phyloP scores from a whole-genome alignment of 1,140 invertebrate species.

The Drosophila nasuta region DNA sequence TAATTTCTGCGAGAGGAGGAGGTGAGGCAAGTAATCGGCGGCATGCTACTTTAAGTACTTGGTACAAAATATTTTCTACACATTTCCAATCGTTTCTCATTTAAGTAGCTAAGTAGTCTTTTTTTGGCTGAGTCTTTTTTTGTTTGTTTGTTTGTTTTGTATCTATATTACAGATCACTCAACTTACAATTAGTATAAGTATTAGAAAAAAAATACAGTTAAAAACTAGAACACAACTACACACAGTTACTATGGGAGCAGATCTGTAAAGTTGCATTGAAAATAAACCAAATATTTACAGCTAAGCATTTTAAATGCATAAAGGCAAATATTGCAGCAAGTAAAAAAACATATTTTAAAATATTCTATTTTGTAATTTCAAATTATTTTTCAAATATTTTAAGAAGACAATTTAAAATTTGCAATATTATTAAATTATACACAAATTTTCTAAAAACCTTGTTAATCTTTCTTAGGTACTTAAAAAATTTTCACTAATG shows the following conservation, averaged over 20 bases:
- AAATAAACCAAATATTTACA: background rate
- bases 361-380: too few relatives aligned
- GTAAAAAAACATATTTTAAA: too few relatives aligned
- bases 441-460: too few relatives aligned
- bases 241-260: constrained; percentile 30
- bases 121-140: constrained; percentile 54
- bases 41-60: constrained; percentile 26
- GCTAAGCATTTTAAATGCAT: too few relatives aligned
- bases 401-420: too few relatives aligned
- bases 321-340: too few relatives aligned
- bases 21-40: constrained; percentile 37
- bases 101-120: constrained; percentile 42
- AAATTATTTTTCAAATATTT: too few relatives aligned
- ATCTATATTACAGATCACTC: constrained; percentile 53
- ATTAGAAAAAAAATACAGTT: constrained; percentile 14
- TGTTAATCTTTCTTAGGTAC: too few relatives aligned
- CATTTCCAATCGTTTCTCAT: constrained; percentile 16
- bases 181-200: constrained; percentile 45
- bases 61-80: constrained; percentile 25
- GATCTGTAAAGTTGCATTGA: constrained; percentile 10
- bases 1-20: constrained; percentile 20
- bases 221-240: constrained; percentile 25
- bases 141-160: constrained; percentile 8
- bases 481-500: too few relatives aligned
- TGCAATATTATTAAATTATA: too few relatives aligned